Evolutionary conservation across 2,113 vertebrate species (phyloP).

Genomic region (Sapajus apella): DNA sequence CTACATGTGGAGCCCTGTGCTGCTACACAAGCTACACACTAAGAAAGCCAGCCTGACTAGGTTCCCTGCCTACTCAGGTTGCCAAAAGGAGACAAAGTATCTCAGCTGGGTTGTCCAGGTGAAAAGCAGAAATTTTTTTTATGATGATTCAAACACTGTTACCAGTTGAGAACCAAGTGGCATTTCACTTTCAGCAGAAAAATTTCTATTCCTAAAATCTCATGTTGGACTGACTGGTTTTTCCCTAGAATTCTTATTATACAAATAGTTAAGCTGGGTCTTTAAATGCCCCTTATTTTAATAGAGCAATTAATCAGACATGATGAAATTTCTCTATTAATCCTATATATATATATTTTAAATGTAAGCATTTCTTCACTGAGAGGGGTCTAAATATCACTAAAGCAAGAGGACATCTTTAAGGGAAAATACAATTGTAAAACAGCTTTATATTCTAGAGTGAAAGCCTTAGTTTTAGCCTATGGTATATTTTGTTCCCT

Average conservation of each 20-base stretch:
- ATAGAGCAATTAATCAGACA: slow-evolving; percentile 41
- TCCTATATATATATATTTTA: background rate
- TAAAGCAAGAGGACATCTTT: slow-evolving; percentile 16
- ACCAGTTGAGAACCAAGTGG: background rate
- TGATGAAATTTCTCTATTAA: slow-evolving; percentile 40
- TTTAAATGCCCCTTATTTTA: slow-evolving; percentile 32
- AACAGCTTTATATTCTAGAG: background rate
- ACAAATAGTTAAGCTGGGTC: background rate
- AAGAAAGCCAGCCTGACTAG: background rate
- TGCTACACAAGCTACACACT: background rate
- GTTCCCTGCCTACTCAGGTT: background rate
- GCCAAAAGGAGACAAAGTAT: background rate
- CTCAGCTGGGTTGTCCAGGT: background rate
- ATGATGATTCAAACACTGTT: background rate
- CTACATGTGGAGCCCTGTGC: background rate
- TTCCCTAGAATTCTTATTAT: background rate
- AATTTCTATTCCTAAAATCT: background rate
- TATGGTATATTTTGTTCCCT: slow-evolving; percentile 37
- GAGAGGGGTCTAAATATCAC: slow-evolving; percentile 29
- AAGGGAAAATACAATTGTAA: background rate
- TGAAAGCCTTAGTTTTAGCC: slow-evolving; percentile 51
- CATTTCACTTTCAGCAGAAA: background rate
- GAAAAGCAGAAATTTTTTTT: background rate
- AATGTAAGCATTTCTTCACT: slow-evolving; percentile 41
- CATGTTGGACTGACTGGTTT: background rate